Evolutionary conservation across 2,888 invertebrate species (phyloP).

Genomic region (Glaucopsyche alexis): DNA sequence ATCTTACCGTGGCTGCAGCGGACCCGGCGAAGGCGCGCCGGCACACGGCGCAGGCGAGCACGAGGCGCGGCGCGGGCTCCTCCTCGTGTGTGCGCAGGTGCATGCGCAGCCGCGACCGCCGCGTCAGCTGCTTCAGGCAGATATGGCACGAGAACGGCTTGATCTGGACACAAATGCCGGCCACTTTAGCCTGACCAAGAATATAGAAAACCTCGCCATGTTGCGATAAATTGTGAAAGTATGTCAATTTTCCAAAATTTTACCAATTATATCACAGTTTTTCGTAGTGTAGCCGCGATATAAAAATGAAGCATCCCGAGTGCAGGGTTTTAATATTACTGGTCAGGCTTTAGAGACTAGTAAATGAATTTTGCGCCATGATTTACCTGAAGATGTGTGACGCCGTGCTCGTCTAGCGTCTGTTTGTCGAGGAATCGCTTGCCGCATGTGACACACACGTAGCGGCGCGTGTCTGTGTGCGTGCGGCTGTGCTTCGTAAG

Average conservation of each 20-base stretch:
- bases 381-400: conserved; percentile 73
- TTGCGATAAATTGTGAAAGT: too few relatives aligned
- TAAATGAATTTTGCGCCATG: neutral
- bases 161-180: conserved; percentile 49
- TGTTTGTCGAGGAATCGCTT: conserved; percentile 77
- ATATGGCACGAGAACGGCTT: conserved; percentile 80
- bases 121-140: conserved; percentile 74
- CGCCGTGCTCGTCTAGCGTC: conserved; percentile 75
- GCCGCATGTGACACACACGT: conserved; percentile 72
- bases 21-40: conserved; percentile 52
- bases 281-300: too few relatives aligned
- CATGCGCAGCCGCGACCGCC: conserved; percentile 73
- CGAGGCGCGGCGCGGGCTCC: conserved; percentile 55
- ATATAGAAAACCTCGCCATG: too few relatives aligned
- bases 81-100: conserved; percentile 76
- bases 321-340: too few relatives aligned
- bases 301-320: too few relatives aligned
- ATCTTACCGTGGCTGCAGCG: conserved; percentile 4
- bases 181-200: too few relatives aligned
- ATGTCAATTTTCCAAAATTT: too few relatives aligned
- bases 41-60: conserved; percentile 64
- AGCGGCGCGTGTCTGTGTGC: conserved; percentile 73
- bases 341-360: too few relatives aligned
- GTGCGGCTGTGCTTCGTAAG: conserved; percentile 73
- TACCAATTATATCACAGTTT: too few relatives aligned